These are phyloP conservation scores for Clunio marinus DNA, from an alignment of 2,888 invertebrate genomes.

Conservation along the genomic window DNA sequence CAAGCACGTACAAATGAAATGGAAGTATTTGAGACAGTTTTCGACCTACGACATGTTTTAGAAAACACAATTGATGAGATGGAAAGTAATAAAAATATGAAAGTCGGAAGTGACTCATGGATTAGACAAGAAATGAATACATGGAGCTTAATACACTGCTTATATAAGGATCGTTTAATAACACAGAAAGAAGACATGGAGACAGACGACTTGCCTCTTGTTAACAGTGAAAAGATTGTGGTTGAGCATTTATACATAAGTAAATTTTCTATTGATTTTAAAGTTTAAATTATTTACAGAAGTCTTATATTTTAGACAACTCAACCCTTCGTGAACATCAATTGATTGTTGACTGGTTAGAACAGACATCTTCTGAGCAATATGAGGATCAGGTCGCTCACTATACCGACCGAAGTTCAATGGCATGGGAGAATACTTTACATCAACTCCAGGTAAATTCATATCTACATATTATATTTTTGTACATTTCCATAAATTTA, in stretches of 20 bases:
- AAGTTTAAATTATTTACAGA: slow-evolving; percentile 26
- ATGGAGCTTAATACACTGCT: slow-evolving; percentile 77
- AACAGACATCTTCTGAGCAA: slow-evolving; percentile 67
- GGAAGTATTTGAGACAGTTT: slow-evolving; percentile 42
- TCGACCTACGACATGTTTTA: slow-evolving; percentile 41
- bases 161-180: slow-evolving; percentile 74
- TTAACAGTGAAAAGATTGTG: slow-evolving; percentile 56
- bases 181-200: slow-evolving; percentile 49
- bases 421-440: slow-evolving; percentile 89
- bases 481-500: slow-evolving; percentile 44
- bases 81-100: slow-evolving; percentile 28
- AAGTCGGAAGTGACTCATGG: slow-evolving; percentile 51
- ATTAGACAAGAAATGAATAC: slow-evolving; percentile 81
- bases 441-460: slow-evolving; percentile 62
- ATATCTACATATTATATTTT: slow-evolving; percentile 46
- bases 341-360: slow-evolving; percentile 88
- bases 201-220: slow-evolving; percentile 48
- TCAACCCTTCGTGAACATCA: slow-evolving; percentile 66
- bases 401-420: slow-evolving; percentile 69
- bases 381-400: slow-evolving; percentile 57
- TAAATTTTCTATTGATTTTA: slow-evolving; percentile 46
- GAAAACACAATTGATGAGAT: slow-evolving; percentile 41
- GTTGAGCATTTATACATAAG: slow-evolving; percentile 51
- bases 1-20: slow-evolving; percentile 45
- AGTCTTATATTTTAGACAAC: slow-evolving; percentile 53